phyloP scores from a whole-genome alignment of 2,113 vertebrate species.

The Ancistrus triradiatus region DNA sequence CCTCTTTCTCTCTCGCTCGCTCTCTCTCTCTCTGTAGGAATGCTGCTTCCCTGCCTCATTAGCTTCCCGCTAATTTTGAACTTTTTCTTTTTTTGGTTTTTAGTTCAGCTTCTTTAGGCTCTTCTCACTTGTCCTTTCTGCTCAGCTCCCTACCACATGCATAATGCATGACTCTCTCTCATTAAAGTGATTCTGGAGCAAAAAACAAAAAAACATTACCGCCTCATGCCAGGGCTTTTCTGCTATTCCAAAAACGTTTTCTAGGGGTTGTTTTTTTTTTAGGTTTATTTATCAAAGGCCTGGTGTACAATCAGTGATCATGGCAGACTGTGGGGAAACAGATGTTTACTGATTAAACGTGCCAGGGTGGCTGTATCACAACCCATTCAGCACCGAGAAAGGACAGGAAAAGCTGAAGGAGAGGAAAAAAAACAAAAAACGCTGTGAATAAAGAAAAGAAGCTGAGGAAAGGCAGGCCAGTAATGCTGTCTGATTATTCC shows the following conservation, averaged over 20 bases:
- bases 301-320: constrained; percentile 63
- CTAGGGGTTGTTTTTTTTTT: constrained; percentile 14
- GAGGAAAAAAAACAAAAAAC: background rate
- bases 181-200: constrained; percentile 61
- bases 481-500: constrained; percentile 47
- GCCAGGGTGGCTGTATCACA: constrained; percentile 61
- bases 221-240: constrained; percentile 51
- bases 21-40: constrained; percentile 6
- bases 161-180: constrained; percentile 59
- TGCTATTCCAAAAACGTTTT: constrained; percentile 57
- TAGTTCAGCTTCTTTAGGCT: too few species aligned
- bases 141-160: constrained; percentile 37
- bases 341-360: constrained; percentile 76
- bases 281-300: constrained; percentile 67
- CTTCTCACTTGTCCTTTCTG: constrained; percentile 22
- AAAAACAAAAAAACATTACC: constrained; percentile 48
- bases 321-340: constrained; percentile 57
- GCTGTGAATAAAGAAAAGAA: constrained; percentile 11
- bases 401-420: constrained; percentile 43
- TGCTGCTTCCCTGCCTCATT: constrained; percentile 32
- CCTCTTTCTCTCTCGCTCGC: too few species aligned
- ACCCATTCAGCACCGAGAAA: constrained; percentile 58
- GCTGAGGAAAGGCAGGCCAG: constrained; percentile 55
- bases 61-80: constrained; percentile 28
- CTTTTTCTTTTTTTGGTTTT: background rate